Percentiles rank a stretch among this genome's conserved stretches.
phyloP scores from a whole-genome alignment of 1,140 invertebrate genomes.

The Orchesella cincta region DNA sequence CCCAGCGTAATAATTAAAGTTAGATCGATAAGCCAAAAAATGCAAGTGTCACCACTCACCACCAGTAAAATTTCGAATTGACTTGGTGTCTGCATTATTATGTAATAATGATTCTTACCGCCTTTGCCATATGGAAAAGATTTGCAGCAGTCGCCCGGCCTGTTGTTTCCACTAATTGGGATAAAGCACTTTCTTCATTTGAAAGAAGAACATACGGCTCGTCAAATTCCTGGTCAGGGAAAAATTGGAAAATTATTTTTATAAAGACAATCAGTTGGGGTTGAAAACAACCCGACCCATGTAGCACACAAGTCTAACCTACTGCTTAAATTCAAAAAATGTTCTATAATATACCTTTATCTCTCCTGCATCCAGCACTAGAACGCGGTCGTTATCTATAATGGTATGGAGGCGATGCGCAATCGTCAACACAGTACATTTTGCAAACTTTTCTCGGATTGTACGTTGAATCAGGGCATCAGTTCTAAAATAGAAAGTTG shows the following conservation, averaged over 20 bases:
- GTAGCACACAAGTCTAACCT: neutral
- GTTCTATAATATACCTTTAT: constrained; percentile 12
- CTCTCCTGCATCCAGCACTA: constrained; percentile 22
- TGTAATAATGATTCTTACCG: neutral
- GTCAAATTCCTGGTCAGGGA: constrained; percentile 34
- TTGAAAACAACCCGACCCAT: neutral
- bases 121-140: neutral
- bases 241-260: too few species aligned
- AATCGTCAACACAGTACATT: constrained; percentile 80
- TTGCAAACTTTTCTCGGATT: constrained; percentile 69
- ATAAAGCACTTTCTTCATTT: constrained; percentile 16
- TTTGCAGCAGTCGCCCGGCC: neutral
- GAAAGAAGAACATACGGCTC: constrained; percentile 14
- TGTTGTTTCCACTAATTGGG: constrained; percentile 22
- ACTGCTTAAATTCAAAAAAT: neutral
- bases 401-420: constrained; percentile 63
- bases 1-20: too few species aligned
- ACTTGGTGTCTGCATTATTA: neutral
- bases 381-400: constrained; percentile 21
- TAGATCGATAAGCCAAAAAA: too few species aligned
- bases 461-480: constrained; percentile 74
- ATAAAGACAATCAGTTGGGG: too few species aligned
- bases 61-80: too few species aligned
- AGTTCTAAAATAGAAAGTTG: constrained; percentile 54
- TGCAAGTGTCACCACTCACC: too few species aligned